Conservation (phyloP, 2,797 vertebrate genomes). For the Smutsia gigantea region DNA sequence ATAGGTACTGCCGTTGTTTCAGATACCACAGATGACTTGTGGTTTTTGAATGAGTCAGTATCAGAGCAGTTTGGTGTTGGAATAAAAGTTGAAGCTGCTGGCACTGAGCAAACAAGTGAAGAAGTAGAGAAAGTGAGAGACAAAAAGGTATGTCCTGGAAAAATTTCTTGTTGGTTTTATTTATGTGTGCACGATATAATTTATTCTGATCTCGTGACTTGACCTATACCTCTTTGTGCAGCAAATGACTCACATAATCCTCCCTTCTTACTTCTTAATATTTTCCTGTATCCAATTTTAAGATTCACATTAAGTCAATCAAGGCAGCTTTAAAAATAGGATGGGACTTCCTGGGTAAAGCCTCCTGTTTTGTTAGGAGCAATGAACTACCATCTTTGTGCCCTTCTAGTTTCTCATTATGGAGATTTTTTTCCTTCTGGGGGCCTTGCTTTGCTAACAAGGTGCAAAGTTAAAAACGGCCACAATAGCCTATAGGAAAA, state of each 20-base stretch:
- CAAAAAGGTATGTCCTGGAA: constrained; percentile 82
- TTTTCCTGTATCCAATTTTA: background rate
- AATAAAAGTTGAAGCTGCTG: constrained; percentile 90
- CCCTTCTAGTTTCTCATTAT: background rate
- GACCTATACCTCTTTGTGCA: background rate
- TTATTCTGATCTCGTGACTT: background rate
- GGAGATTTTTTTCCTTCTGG: background rate
- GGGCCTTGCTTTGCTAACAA: constrained; percentile 4
- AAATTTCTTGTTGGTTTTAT: background rate
- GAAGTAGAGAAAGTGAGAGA: constrained; percentile 81
- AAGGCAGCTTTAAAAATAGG: background rate
- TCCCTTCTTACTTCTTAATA: background rate
- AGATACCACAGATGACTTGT: constrained; percentile 97
- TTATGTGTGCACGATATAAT: background rate
- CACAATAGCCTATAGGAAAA: background rate
- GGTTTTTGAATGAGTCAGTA: constrained; percentile 95
- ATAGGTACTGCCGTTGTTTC: constrained; percentile 96
- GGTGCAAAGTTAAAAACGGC: constrained; percentile 8
- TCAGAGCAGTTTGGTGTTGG: constrained; percentile 92
- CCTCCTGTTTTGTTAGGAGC: background rate
- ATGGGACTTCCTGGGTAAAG: background rate
- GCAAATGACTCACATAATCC: background rate
- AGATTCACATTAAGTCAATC: background rate
- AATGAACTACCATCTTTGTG: background rate
- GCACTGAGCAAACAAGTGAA: constrained; percentile 87